These are phyloP conservation scores for Marronus borbonicus DNA, from an alignment of 2,888 invertebrate species.

Conservation along the genomic window DNA sequence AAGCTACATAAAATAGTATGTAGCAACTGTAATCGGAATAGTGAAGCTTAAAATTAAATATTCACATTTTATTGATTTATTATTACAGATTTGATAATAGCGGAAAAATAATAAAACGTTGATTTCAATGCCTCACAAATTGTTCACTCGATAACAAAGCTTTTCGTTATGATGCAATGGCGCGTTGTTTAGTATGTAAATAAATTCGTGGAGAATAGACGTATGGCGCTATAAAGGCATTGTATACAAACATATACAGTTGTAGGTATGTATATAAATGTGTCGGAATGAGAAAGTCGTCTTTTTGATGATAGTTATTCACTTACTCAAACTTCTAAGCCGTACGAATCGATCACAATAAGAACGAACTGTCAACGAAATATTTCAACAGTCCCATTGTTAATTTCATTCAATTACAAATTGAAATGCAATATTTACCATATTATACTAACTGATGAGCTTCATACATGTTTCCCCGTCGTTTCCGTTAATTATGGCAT, in stretches of 20 bases:
- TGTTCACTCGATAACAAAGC: slow-evolving; percentile 42
- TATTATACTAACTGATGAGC: slow-evolving; percentile 34
- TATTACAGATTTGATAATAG: slow-evolving; percentile 37
- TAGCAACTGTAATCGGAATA: not conserved
- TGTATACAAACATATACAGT: slow-evolving; percentile 19
- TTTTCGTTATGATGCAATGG: slow-evolving; percentile 41
- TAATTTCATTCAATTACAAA: slow-evolving; percentile 42
- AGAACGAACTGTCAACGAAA: slow-evolving; percentile 42
- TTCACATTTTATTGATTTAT: slow-evolving; percentile 42
- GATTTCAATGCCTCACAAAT: slow-evolving; percentile 42
- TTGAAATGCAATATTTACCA: slow-evolving; percentile 38
- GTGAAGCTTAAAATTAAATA: slow-evolving; percentile 31
- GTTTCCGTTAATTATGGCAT: slow-evolving; percentile 31
- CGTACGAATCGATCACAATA: slow-evolving; percentile 39
- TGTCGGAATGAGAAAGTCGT: not conserved
- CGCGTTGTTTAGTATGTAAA: slow-evolving; percentile 46
- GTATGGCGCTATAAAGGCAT: slow-evolving; percentile 21
- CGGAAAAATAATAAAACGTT: slow-evolving; percentile 41
- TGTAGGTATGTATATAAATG: not conserved
- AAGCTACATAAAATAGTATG: too few relatives aligned
- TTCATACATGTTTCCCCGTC: slow-evolving; percentile 17
- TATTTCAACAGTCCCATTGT: slow-evolving; percentile 32
- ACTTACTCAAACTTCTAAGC: slow-evolving; percentile 21
- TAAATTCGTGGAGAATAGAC: slow-evolving; percentile 39
- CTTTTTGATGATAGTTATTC: slow-evolving; percentile 23